phyloP scores from a whole-genome alignment of 1,140 invertebrate species.

The Zophobas atratus region DNA sequence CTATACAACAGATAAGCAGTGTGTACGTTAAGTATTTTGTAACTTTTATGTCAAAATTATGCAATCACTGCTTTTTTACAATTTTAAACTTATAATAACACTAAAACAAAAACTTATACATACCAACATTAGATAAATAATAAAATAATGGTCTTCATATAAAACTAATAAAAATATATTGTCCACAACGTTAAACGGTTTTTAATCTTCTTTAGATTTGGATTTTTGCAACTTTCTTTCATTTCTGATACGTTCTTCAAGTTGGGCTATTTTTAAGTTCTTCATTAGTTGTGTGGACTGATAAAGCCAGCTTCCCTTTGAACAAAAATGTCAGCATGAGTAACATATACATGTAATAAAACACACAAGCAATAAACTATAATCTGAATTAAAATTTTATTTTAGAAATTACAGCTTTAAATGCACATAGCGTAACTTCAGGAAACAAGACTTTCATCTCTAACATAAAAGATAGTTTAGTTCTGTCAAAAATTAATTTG shows the following conservation, averaged over 20 bases:
- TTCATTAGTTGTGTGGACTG: conserved; percentile 90
- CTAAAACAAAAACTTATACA: too few relatives aligned
- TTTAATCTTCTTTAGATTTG: conserved; percentile 44
- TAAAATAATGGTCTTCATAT: too few relatives aligned
- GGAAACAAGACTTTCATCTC: too few relatives aligned
- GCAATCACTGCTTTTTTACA: conserved; percentile 18
- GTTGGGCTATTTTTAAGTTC: conserved; percentile 83
- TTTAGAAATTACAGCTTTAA: too few relatives aligned
- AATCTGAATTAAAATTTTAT: too few relatives aligned
- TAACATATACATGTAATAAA: too few relatives aligned
- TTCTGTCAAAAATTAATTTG: too few relatives aligned
- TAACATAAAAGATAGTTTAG: too few relatives aligned
- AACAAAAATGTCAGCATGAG: conserved; percentile 52
- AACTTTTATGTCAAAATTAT: conserved; percentile 3
- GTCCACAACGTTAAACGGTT: not conserved
- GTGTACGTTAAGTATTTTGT: not conserved
- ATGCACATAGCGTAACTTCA: too few relatives aligned
- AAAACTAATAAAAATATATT: too few relatives aligned
- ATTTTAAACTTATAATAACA: not conserved
- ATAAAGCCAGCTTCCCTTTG: conserved; percentile 87
- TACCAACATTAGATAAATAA: too few relatives aligned
- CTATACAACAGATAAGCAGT: not conserved
- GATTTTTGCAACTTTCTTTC: conserved; percentile 50
- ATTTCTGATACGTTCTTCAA: conserved; percentile 70
- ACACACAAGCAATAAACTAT: too few relatives aligned